Evolutionary conservation across 2,113 vertebrate genomes (phyloP).

Genomic region (Siphamia tubifer): DNA sequence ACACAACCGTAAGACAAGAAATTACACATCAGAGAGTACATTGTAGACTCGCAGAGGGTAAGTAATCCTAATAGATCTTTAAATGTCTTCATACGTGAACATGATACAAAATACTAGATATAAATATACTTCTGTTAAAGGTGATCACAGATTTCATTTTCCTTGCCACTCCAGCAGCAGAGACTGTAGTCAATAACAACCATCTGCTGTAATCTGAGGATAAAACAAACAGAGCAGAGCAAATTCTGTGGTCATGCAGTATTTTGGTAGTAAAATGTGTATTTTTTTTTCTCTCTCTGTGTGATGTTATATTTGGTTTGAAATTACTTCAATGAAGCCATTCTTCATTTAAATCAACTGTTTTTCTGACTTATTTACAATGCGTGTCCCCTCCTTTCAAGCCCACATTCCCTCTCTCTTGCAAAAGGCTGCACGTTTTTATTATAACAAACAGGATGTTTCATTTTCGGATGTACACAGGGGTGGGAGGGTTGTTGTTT

Average conservation of each 20-base stretch:
- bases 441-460: not conserved
- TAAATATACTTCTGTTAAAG: conserved; percentile 14
- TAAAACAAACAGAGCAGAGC: not conserved
- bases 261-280: conserved; percentile 1
- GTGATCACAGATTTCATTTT: conserved; percentile 15
- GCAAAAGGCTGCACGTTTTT: not conserved
- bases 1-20: conserved; percentile 42
- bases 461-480: conserved; percentile 8
- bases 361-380: not conserved
- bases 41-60: not conserved
- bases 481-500: not conserved
- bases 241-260: conserved; percentile 1
- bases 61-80: conserved; percentile 3
- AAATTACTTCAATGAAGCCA: not conserved
- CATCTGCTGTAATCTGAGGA: conserved; percentile 37
- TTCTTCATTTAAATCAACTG: not conserved
- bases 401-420: not conserved
- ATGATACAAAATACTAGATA: not conserved
- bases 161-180: not conserved
- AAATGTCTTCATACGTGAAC: not conserved
- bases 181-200: conserved; percentile 11
- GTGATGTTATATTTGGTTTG: conserved; percentile 5
- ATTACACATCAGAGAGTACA: conserved; percentile 15
- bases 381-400: not conserved
- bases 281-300: not conserved